These are phyloP conservation scores for Metopia argyrocephala DNA, from an alignment of 2,888 invertebrate genomes.

Conservation along the genomic window DNA sequence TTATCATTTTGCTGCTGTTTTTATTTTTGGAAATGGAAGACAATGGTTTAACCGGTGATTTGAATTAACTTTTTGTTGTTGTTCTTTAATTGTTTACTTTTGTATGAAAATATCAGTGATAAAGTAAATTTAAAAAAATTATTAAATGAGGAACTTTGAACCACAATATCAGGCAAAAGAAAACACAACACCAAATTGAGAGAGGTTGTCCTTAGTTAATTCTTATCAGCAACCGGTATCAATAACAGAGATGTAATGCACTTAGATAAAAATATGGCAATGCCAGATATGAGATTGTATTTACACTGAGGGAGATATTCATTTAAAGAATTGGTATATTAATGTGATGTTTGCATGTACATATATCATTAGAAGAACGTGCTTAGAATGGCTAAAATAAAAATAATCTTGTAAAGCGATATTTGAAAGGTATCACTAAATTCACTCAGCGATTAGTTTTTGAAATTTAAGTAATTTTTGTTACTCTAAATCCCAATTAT, in stretches of 20 bases:
- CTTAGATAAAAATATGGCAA: background rate
- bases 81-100: slow-evolving; percentile 20
- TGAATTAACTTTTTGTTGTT: background rate
- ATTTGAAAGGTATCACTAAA: too few relatives aligned
- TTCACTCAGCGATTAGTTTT: background rate
- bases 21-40: background rate
- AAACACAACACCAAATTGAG: slow-evolving; percentile 4
- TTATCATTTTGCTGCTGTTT: slow-evolving; percentile 54
- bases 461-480: background rate
- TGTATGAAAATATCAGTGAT: slow-evolving; percentile 17
- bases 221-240: slow-evolving; percentile 45
- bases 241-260: slow-evolving; percentile 11
- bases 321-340: too few relatives aligned
- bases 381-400: too few relatives aligned
- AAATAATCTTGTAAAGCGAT: too few relatives aligned
- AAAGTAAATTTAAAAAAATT: slow-evolving; percentile 24
- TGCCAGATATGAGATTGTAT: too few relatives aligned
- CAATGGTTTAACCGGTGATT: background rate
- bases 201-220: background rate
- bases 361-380: too few relatives aligned
- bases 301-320: too few relatives aligned
- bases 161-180: slow-evolving; percentile 9
- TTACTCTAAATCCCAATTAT: background rate
- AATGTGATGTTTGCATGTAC: too few relatives aligned
- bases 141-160: slow-evolving; percentile 53